Evolutionary conservation across 23 tunicate species (phyloP).

Genomic region (Styela clava): DNA sequence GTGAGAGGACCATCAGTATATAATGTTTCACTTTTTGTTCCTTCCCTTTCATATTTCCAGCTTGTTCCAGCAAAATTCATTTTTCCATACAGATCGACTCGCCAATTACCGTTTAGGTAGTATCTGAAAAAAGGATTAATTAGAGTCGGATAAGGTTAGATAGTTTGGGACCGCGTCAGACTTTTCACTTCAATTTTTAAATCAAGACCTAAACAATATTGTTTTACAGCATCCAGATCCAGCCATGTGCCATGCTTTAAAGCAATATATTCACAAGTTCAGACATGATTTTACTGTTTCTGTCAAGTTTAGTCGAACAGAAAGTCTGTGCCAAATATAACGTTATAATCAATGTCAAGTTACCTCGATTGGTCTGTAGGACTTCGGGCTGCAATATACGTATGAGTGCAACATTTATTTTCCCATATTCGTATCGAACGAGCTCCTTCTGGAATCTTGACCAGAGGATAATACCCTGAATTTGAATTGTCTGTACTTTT

Average conservation of each 20-base stretch:
- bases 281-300: too few species aligned
- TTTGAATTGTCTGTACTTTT: background rate
- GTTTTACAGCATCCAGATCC: too few species aligned
- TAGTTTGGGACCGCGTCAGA: too few species aligned
- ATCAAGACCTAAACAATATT: too few species aligned
- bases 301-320: too few species aligned
- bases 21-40: constrained; percentile 46
- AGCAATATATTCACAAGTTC: too few species aligned
- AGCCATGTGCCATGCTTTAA: too few species aligned
- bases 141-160: too few species aligned
- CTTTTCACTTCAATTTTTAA: too few species aligned
- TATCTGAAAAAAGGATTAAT: constrained; percentile 68
- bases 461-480: constrained; percentile 72
- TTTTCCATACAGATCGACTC: constrained; percentile 65
- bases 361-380: constrained; percentile 20
- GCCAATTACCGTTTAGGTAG: constrained; percentile 79
- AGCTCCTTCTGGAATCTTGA: constrained; percentile 74
- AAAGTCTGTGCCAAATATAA: too few species aligned
- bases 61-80: constrained; percentile 46
- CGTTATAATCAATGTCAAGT: background rate
- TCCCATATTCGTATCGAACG: constrained; percentile 45
- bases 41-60: constrained; percentile 61
- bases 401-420: constrained; percentile 81
- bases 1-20: constrained; percentile 51
- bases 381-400: constrained; percentile 63